Base-by-base conservation (phyloP, 2,113 vertebrate species). In the Seriola rivoliana region DNA sequence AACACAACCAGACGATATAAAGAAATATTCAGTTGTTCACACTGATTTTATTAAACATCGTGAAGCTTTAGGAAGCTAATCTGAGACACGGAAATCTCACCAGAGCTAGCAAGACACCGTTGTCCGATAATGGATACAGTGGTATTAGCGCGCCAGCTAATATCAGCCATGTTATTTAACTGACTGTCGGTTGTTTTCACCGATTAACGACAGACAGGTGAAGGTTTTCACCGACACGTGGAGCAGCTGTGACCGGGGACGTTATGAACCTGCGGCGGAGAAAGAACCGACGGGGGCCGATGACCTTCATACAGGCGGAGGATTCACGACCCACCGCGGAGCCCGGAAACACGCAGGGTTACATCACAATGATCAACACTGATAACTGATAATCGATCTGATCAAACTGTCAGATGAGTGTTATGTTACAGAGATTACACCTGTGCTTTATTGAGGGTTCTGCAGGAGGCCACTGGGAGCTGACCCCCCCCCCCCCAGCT, bases 101-200 rank as follows among this genome's bases (percentile, higher is more conserved):
- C 29, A 29, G 29, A 29, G 29, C 29, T 29, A 29, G 29, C 29
- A 29, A 29, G 29, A 29, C 29, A 29, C 29, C 10, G 0, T 12
- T 79, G 83, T 89, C 87, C 88, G 81, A 72, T 76, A 69, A 86
- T 52, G 42, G 88, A 69, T 2, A 12, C 36, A 0, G 36, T 0
- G 42, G 63, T 64, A 21, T 82, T 85, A 88, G 83, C 82, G 16
- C 0, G 0, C 10, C 7, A 4, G 75, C 85, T 77, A 70, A 32
- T 0, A 13, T 67, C 9, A 72, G 68, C 74, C 12, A 9, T 19
- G 4, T 13, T 25, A 9, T 34, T 9, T 55, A n/a, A 40, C 0
- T 9, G n/a, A 48, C 59, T 1, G 44, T 3, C 11, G 8, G 5
- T 14, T 0, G 14, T 7, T 42, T 1, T 0, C 5, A 19, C 13